Evolutionary conservation across 2,888 invertebrate genomes (phyloP), one percentile per base, ranked within the genome.

Genomic region (Morpho helenor): DNA sequence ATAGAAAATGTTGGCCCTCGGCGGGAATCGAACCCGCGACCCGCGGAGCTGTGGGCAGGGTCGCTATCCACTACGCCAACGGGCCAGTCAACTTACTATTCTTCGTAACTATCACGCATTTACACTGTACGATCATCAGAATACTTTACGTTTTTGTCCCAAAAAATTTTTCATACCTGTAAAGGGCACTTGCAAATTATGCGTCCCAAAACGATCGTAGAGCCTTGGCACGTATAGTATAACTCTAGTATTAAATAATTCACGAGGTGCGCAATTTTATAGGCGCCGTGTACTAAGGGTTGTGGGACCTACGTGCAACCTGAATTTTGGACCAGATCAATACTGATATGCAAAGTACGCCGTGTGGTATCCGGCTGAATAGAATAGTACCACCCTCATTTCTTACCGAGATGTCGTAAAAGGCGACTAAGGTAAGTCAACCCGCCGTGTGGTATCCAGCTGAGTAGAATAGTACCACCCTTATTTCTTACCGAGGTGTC

Each of bases 241-340:
- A 60, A 58, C 52, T 57, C 57, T 48, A 31, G 56, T 53, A 58
- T 63, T 63, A 58, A 63, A 63, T 60, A 60, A 63, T 63, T 60
- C 63, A 63, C 49, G 60, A 56, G 51, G 10, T 46, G 31, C 48
- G 56, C 60, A 63, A 60, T 60, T 60, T 63, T 60, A 58, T 50
- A 60, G 52, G 60, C 53, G 48, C 31, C 46, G 52, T 55, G 60
- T 51, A 44, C 22, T 44, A 7, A 22, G 9, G 51, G 31, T 45
- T n/a, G 45, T 43, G 31, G 31, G 2, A 31, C 31, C 31, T 31
- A 43, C 43, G 43, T 43, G 3, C 3, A 43, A 43, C 43, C 8
- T 31, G 3, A 31, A 31, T 31, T 31, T 31, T 31, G 31, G 9
- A n/a, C 45, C 10, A 45, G 9, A 45, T 45, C 10, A 45, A 45